phyloP scores from a whole-genome alignment of 2,113 vertebrate species.

The Ornithorhynchus anatinus region DNA sequence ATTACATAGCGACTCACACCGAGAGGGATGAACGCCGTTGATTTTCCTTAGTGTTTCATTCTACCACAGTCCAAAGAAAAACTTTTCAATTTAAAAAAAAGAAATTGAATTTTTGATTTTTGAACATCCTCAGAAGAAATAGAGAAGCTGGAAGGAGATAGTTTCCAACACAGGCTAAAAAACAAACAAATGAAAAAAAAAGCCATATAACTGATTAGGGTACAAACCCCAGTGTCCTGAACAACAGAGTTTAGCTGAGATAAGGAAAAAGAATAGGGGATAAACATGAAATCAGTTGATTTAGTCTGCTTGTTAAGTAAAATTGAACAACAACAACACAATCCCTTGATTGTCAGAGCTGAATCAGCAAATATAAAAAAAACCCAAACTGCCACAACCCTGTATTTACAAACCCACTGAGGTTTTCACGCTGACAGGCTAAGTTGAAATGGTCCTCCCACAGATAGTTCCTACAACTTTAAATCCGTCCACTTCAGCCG shows the following conservation, averaged over 20 bases:
- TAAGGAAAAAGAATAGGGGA: conserved; percentile 59
- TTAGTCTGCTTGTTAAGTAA: conserved; percentile 56
- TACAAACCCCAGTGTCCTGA: not conserved
- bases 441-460: conserved; percentile 74
- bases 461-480: conserved; percentile 66
- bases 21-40: no score
- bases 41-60: no score
- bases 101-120: not conserved
- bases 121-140: not conserved
- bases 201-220: conserved; percentile 31
- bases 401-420: conserved; percentile 75
- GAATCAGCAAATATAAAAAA: conserved; percentile 74
- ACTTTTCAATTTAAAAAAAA: not conserved
- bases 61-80: no score
- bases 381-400: conserved; percentile 61
- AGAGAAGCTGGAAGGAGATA: conserved; percentile 14
- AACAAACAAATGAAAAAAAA: no score
- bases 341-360: conserved; percentile 66
- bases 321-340: conserved; percentile 57
- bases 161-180: no score
- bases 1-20: no score
- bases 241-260: conserved; percentile 21
- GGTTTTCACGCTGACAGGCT: conserved; percentile 69
- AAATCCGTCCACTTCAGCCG: conserved; percentile 67
- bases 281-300: conserved; percentile 54